Base-by-base conservation (phyloP, 2,888 invertebrate species). In the Muschampia plurimacula region DNA sequence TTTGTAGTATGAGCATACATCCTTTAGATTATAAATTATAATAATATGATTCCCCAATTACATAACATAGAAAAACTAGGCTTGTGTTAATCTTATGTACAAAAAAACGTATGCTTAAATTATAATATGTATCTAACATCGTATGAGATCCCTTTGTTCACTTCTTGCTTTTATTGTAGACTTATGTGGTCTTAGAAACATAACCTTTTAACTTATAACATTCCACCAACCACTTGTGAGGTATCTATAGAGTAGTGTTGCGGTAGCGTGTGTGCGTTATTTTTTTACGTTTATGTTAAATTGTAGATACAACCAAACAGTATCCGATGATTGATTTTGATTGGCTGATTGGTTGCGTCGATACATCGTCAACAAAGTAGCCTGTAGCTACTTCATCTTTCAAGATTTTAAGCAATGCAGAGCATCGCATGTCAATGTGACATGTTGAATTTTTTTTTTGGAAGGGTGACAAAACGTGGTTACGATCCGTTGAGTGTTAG, bases 261-360 rank as follows among this genome's bases (percentile, higher is more conserved):
- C 57, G 64, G 55, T 44, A 66, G 67, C 68, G 74, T 72, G 67
- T 72, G 46, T 73, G 76, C 84, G 87, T 84, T 89, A 84, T 22
- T 85, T 87, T 87, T 88, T 85, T 65, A 90, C 83, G 78, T 91
- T 91, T 93, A 86, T 93, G 84, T 93, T 93, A 92, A 75, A 93
- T 94, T 94, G 88, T 94, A 94, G 94, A 94, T 94, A 88, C 93
- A 89, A 89, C 90, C 82, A 94, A 94, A 93, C 92, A 94, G 87
- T 92, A 89, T 90, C 93, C 93, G 92, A 93, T 94, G 93, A 89
- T 94, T 91, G 94, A 94, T 93, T 94, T 93, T 92, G 94, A 94
- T 93, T 94, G 94, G 94, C 94, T 94, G 90, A 88, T 94, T 81
- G 87, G 86, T 92, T 91, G 89, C 91, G 89, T 86, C 88, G 93